phyloP scores from a whole-genome alignment of 2,797 vertebrate genomes.

The Podarcis siculus region DNA sequence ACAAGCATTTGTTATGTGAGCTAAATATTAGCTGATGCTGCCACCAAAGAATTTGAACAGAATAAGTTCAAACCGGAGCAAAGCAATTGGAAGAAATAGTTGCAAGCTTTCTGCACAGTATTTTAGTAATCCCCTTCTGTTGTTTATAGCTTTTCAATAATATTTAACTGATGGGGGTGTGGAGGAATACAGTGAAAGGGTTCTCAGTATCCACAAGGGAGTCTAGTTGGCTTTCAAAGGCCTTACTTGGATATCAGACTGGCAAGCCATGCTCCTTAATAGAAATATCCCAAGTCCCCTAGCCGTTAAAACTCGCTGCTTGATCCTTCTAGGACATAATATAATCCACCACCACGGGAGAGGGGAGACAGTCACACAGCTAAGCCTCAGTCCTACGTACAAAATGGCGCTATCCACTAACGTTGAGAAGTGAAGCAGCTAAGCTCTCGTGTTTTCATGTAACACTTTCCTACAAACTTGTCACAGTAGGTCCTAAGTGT shows the following conservation, averaged over 20 bases:
- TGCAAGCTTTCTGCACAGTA: background rate
- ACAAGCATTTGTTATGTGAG: background rate
- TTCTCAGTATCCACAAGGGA: background rate
- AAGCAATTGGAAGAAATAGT: background rate
- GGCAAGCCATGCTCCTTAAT: background rate
- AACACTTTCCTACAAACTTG: accelerated
- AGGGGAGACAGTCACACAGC: background rate
- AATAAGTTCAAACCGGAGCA: background rate
- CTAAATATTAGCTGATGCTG: background rate
- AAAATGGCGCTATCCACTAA: background rate
- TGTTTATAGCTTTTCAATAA: background rate
- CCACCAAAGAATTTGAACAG: slow-evolving; percentile 28
- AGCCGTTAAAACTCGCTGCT: background rate
- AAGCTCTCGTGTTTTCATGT: background rate
- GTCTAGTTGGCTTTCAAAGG: background rate
- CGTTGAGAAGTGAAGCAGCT: background rate
- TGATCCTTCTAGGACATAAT: background rate
- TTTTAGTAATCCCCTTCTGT: background rate
- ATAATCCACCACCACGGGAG: background rate
- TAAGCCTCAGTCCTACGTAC: background rate
- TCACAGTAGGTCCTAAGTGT: background rate
- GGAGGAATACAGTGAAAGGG: background rate
- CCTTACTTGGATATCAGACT: background rate
- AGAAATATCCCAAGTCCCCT: background rate
- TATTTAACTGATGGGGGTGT: background rate